A percentile compares a stretch with the other conserved stretches of the same genome.
These are phyloP conservation scores for Chrysemys picta DNA, from an alignment of 2,113 vertebrate genomes.

Conservation along the genomic window DNA sequence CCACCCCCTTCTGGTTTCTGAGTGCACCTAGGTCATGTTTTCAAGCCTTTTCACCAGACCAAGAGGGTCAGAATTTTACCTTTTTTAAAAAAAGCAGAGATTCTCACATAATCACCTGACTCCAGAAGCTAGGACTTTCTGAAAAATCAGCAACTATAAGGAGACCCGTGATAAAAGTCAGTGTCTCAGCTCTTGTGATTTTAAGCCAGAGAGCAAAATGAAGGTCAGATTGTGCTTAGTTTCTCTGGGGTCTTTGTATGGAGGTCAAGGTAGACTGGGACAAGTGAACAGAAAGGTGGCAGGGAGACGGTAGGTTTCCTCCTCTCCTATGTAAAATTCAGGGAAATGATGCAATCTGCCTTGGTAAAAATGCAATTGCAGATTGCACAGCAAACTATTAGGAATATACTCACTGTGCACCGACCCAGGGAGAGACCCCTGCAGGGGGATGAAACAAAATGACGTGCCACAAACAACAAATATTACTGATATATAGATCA, in stretches of 20 bases:
- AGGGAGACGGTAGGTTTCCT: background rate
- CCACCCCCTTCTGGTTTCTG: slow-evolving; percentile 23
- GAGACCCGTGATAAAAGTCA: accelerated
- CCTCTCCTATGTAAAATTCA: accelerated
- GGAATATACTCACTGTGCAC: background rate
- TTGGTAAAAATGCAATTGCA: background rate
- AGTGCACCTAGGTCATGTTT: background rate
- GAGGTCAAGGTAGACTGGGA: accelerated
- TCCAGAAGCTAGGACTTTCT: background rate
- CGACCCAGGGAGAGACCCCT: background rate
- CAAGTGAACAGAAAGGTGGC: accelerated
- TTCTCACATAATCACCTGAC: accelerated
- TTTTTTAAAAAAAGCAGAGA: background rate
- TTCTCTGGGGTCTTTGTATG: background rate
- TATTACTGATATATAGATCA: accelerated
- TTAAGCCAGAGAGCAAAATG: background rate
- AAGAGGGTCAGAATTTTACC: background rate
- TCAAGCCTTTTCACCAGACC: background rate
- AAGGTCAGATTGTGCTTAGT: background rate
- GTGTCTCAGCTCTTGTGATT: accelerated
- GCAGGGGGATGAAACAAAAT: background rate
- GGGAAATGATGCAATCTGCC: accelerated
- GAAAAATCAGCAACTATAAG: background rate
- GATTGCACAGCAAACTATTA: background rate
- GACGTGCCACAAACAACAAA: accelerated